Evolutionary conservation across 2,113 vertebrate species (phyloP).

Genomic region (Mystacornis crossleyi): DNA sequence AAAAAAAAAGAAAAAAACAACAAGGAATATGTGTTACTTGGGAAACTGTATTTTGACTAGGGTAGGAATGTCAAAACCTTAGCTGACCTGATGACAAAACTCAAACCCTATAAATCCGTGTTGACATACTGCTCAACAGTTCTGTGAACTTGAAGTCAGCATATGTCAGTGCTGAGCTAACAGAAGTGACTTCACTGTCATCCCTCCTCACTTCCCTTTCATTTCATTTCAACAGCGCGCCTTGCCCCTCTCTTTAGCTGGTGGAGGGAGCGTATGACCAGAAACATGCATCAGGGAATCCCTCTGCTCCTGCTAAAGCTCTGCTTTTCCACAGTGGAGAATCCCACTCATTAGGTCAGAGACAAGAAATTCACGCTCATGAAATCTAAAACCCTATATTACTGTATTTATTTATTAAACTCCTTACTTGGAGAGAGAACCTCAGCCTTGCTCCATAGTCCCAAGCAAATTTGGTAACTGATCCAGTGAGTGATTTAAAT

Average conservation of each 20-base stretch:
- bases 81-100: not conserved
- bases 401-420: not conserved
- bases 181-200: not conserved
- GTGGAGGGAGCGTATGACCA: accelerated
- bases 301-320: not conserved
- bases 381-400: not conserved
- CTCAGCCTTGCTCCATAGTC: not conserved
- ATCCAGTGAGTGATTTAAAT: not conserved
- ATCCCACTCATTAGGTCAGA: not conserved
- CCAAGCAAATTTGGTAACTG: not conserved
- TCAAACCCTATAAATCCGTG: not conserved
- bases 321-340: not conserved
- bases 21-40: not conserved
- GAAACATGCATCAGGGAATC: not conserved
- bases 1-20: not conserved
- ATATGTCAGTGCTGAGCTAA: not conserved
- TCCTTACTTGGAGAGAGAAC: not conserved
- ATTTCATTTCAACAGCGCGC: accelerated
- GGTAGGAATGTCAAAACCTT: not conserved
- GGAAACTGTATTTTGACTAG: not conserved
- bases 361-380: not conserved
- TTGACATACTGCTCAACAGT: not conserved
- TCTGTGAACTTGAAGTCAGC: not conserved
- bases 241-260: not conserved
- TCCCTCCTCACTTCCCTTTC: not conserved